These are phyloP conservation scores for Nothoprocta perdicaria DNA, from an alignment of 2,113 vertebrate genomes.

Conservation along the genomic window DNA sequence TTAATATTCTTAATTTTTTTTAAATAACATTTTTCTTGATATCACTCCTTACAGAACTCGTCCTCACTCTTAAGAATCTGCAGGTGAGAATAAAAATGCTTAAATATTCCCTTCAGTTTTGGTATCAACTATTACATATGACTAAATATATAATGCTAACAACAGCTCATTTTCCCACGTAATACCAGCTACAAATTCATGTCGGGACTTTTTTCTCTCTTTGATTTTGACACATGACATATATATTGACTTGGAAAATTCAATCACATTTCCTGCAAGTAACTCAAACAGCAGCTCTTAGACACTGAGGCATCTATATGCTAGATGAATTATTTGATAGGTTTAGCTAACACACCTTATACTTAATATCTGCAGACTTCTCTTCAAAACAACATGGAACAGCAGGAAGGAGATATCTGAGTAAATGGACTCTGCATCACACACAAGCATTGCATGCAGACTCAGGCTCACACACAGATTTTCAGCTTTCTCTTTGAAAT, in stretches of 20 bases:
- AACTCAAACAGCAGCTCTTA: background rate
- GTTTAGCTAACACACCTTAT: background rate
- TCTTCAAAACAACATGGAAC: background rate
- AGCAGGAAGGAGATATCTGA: background rate
- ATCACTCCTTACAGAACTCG: background rate
- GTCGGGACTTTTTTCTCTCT: background rate
- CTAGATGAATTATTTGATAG: background rate
- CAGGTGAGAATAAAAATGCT: background rate
- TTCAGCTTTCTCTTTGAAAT: background rate
- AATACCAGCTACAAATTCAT: background rate
- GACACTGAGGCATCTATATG: background rate
- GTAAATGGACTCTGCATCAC: background rate
- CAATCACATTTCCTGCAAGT: background rate
- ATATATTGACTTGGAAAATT: background rate
- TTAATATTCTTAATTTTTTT: background rate
- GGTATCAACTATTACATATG: background rate
- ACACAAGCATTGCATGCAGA: fast-evolving
- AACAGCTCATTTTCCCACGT: background rate
- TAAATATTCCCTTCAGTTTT: background rate
- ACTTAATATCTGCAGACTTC: background rate
- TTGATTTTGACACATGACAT: background rate
- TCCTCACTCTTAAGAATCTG: background rate
- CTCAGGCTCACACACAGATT: background rate
- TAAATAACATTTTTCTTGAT: background rate
- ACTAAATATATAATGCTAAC: background rate